phyloP scores from a whole-genome alignment of 2,888 invertebrate genomes.

The Biston stratarius region DNA sequence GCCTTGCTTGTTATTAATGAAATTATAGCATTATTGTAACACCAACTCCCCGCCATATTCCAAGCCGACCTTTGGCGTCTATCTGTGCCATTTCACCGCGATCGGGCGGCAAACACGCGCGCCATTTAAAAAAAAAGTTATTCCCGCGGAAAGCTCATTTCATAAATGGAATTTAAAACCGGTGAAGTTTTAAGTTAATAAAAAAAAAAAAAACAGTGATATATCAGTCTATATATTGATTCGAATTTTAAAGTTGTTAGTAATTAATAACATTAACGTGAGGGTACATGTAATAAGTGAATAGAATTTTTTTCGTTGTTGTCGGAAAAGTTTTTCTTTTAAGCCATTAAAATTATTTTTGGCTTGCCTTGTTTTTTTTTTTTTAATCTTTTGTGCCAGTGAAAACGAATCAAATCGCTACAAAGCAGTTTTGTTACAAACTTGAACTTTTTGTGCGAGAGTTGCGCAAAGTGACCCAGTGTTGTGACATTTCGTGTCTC shows the following conservation, averaged over 20 bases:
- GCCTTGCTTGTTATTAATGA: slow-evolving; percentile 42
- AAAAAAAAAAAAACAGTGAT: background rate
- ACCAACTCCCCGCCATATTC: slow-evolving; percentile 60
- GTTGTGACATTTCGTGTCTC: slow-evolving; percentile 28
- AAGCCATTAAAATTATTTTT: background rate
- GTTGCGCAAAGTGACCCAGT: slow-evolving; percentile 23
- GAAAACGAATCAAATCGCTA: slow-evolving; percentile 27
- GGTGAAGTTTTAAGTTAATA: background rate
- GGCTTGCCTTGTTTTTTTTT: slow-evolving; percentile 1
- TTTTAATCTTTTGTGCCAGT: slow-evolving; percentile 12
- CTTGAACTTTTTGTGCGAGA: slow-evolving; percentile 21
- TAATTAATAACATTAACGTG: no score
- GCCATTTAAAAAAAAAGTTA: slow-evolving; percentile 32
- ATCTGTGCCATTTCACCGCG: slow-evolving; percentile 73
- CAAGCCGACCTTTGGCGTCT: slow-evolving; percentile 66
- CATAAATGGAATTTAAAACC: background rate
- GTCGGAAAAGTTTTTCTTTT: slow-evolving; percentile 6
- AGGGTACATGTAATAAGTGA: no score
- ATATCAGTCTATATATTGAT: background rate
- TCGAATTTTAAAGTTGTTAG: background rate
- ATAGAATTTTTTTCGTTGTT: background rate
- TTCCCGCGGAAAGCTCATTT: slow-evolving; percentile 31
- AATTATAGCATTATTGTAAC: slow-evolving; percentile 41
- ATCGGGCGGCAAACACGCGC: slow-evolving; percentile 68
- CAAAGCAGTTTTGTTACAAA: slow-evolving; percentile 22